Base-by-base conservation (phyloP, 2,888 invertebrate genomes). In the Nudaria mundana region DNA sequence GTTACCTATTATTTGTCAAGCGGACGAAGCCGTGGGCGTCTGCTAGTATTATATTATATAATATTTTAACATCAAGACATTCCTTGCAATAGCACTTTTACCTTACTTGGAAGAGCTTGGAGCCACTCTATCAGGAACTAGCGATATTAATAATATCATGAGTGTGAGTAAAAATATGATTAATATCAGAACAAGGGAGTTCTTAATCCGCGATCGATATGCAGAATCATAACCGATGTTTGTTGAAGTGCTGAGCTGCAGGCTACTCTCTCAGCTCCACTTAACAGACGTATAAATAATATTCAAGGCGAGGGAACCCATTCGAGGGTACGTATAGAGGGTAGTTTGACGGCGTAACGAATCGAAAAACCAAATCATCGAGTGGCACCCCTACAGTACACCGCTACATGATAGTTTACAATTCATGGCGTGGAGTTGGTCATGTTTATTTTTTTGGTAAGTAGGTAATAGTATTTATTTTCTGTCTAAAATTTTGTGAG, bases 241-340 rank as follows among this genome's bases (percentile, higher is more conserved):
- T 86, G 85, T 77, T 82, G 81, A 85, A 87, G 86, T 83, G 80
- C 85, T 83, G 80, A 86, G 84, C 82, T 79, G 72, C 68, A 70
- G 76, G 82, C 81, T 71, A 87, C 86, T 87, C 81, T 80, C 79
- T 71, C 78, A 82, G 80, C 81, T 85, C 84, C 86, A 89, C 89
- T 89, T 87, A 88, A 87, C 89, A 84, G 80, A 84, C 87, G 84
- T 86, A 89, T 89, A 89, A 89, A 89, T 89, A 89, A 89, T 87
- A 88, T 84, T 87, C 83, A 81, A 84, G 83, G 78, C 80, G 80
- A 84, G 85, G 85, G 87, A 84, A 84, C 84, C 82, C 81, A 83
- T 82, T 85, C 78, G 79, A 84, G 87, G 87, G 86, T 84, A 75
- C 66, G 67, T 64, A 67, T 76, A 71, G 82, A 84, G 87, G 87